Conservation (phyloP, 2,113 vertebrate genomes). For the Callipepla californica region DNA sequence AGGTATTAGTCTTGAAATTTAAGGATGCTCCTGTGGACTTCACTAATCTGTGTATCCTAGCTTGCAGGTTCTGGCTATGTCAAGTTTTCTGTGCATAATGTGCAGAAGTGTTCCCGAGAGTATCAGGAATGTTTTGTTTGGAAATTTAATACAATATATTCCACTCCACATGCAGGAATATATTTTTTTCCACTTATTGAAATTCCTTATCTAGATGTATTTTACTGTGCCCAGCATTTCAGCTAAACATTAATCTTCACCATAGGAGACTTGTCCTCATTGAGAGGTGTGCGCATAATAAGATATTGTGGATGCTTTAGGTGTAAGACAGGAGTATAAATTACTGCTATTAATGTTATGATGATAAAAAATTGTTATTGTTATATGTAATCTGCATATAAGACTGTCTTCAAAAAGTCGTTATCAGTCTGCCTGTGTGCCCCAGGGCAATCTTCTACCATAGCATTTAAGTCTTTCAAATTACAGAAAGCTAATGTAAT, state of each 20-base stretch:
- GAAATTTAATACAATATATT: not conserved
- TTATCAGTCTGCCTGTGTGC: constrained; percentile 34
- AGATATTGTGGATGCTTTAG: not conserved
- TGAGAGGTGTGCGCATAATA: not conserved
- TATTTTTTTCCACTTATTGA: not conserved
- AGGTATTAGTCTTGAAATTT: not conserved
- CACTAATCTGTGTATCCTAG: not conserved
- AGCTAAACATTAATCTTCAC: not conserved
- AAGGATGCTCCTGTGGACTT: not conserved
- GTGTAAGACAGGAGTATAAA: constrained; percentile 32
- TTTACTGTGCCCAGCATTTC: constrained; percentile 11
- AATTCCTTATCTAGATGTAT: not conserved
- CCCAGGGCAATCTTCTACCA: constrained; percentile 38
- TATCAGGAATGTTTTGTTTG: not conserved
- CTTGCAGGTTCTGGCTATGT: not conserved
- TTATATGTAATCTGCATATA: constrained; percentile 60
- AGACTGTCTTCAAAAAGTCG: constrained; percentile 44
- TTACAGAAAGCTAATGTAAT: constrained; percentile 54
- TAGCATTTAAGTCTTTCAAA: constrained; percentile 50
- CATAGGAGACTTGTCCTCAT: not conserved
- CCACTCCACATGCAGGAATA: not conserved
- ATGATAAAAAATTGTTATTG: constrained; percentile 54
- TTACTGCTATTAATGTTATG: constrained; percentile 37
- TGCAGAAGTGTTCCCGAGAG: not conserved
- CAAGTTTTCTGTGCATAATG: accelerated